phyloP scores from a whole-genome alignment of 2,888 invertebrate species.

The Aethes cnicana region DNA sequence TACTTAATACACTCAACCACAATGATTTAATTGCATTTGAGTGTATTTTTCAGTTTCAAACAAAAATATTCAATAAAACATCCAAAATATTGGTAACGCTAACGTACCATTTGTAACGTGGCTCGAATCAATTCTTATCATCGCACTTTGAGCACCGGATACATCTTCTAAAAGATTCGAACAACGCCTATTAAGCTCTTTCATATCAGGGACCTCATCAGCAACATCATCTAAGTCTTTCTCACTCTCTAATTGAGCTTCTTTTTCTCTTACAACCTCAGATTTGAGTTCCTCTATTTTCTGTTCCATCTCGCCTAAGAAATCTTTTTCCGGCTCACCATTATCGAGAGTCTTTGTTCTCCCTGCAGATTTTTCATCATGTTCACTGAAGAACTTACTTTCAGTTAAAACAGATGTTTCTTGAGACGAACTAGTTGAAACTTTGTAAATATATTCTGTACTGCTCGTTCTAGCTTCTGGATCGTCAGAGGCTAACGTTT shows the following conservation, averaged over 20 bases:
- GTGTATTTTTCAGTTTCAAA: too few relatives aligned
- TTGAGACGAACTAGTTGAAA: conserved; percentile 68
- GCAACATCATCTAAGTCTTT: conserved; percentile 41
- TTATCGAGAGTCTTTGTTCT: conserved; percentile 53
- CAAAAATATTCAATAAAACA: conserved; percentile 24
- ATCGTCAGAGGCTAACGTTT: conserved; percentile 74
- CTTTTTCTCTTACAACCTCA: conserved; percentile 55
- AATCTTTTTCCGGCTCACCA: conserved; percentile 52
- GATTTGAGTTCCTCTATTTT: conserved; percentile 55
- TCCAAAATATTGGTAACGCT: too few relatives aligned
- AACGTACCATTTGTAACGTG: conserved; percentile 73
- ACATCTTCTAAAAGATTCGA: conserved; percentile 78
- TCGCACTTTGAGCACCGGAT: conserved; percentile 66
- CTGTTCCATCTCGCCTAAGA: conserved; percentile 57
- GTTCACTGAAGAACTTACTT: conserved; percentile 68
- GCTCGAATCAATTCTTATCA: conserved; percentile 74
- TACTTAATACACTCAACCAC: too few relatives aligned
- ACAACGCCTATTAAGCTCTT: conserved; percentile 75
- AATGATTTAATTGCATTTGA: too few relatives aligned
- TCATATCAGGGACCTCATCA: conserved; percentile 69
- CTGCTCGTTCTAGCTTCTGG: conserved; percentile 70
- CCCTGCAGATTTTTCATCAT: conserved; percentile 61
- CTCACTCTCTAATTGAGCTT: conserved; percentile 34
- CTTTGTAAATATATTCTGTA: conserved; percentile 64
- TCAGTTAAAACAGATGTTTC: conserved; percentile 71